Conservation (phyloP, 2,888 invertebrate genomes). For the Mythimna loreyi region DNA sequence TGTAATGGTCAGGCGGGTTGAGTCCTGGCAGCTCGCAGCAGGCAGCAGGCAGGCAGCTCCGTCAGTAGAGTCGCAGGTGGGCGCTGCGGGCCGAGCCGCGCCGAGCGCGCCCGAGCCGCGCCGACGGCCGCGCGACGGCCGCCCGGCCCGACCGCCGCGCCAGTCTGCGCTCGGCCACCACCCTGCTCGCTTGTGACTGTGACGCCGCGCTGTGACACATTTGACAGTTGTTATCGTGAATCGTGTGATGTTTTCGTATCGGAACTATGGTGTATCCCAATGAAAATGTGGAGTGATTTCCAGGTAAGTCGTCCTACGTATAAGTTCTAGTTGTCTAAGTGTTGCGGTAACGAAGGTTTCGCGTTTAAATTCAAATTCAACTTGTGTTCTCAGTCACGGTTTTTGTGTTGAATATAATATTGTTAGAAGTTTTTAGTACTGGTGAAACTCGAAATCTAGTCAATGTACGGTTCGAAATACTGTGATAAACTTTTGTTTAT, state of each 20-base stretch:
- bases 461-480: constrained; percentile 23
- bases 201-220: constrained; percentile 86
- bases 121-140: constrained; percentile 59
- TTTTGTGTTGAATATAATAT: constrained; percentile 62
- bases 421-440: constrained; percentile 46
- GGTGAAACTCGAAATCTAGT: constrained; percentile 65
- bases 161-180: constrained; percentile 89
- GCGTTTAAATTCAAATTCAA: constrained; percentile 65
- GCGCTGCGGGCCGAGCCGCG: constrained; percentile 75
- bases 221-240: constrained; percentile 90
- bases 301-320: constrained; percentile 80
- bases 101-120: constrained; percentile 65
- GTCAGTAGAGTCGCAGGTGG: constrained; percentile 88
- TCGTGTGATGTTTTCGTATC: constrained; percentile 90
- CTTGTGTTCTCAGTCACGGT: constrained; percentile 66
- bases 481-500: constrained; percentile 29
- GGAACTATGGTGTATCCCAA: constrained; percentile 91
- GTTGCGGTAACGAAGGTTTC: constrained; percentile 47
- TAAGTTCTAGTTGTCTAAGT: constrained; percentile 25
- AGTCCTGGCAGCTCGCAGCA: constrained; percentile 65
- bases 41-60: constrained; percentile 59
- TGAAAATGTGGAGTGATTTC: constrained; percentile 91
- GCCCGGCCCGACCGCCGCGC: constrained; percentile 63
- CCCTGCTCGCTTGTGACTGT: constrained; percentile 80
- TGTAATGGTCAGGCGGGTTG: constrained; percentile 71